Conservation (phyloP, 2,113 vertebrate species). For the Calidris pugnax region DNA sequence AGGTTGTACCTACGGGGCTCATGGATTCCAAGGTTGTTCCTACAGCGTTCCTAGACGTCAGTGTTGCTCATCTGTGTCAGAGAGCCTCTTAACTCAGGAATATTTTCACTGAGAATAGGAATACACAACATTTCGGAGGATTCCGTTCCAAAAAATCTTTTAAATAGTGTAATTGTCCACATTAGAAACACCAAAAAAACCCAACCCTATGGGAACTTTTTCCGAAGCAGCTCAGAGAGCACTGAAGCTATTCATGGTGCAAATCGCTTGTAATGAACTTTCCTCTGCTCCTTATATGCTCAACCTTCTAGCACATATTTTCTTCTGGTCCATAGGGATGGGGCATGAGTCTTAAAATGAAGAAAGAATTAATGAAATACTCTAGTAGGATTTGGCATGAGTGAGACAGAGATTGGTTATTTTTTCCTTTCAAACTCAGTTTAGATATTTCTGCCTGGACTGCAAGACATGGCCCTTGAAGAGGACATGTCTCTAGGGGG, state of each 20-base stretch:
- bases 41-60: neutral
- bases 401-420: neutral
- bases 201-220: neutral
- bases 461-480: neutral
- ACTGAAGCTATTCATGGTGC: neutral
- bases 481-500: neutral
- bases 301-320: neutral
- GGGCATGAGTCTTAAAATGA: neutral
- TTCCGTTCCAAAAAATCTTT: neutral
- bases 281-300: neutral
- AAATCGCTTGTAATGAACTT: neutral
- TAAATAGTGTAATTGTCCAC: neutral
- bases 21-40: neutral
- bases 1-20: neutral
- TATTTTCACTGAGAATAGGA: neutral
- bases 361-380: neutral
- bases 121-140: neutral
- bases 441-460: neutral
- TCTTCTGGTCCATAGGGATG: neutral
- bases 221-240: neutral
- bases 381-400: neutral
- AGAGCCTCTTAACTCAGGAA: neutral
- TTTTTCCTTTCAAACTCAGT: neutral
- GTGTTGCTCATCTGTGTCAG: neutral
- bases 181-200: neutral